phyloP scores from a whole-genome alignment of 1,140 invertebrate species.

The Drosophila auraria region DNA sequence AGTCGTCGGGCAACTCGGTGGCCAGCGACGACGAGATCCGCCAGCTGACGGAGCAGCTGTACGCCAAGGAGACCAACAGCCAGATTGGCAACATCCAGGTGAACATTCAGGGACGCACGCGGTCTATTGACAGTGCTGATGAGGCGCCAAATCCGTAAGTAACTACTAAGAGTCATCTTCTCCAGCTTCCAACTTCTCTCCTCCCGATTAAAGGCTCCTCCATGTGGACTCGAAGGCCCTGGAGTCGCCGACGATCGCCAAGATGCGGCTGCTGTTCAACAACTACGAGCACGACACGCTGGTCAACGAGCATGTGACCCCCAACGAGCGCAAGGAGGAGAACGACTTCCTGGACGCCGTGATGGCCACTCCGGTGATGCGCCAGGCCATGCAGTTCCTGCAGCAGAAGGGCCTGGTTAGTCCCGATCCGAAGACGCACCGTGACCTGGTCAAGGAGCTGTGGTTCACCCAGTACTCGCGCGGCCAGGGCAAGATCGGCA shows the following conservation, averaged over 20 bases:
- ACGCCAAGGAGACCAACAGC: constrained; percentile 90
- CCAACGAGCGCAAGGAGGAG: constrained; percentile 91
- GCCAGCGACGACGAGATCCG: constrained; percentile 85
- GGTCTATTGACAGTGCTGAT: constrained; percentile 88
- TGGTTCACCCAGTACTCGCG: constrained; percentile 94
- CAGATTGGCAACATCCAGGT: constrained; percentile 88
- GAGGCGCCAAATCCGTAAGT: constrained; percentile 91
- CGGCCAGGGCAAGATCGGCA: constrained; percentile 90
- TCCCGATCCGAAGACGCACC: constrained; percentile 89
- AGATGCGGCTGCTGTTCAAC: constrained; percentile 89
- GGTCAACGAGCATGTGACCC: constrained; percentile 91
- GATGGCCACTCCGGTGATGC: constrained; percentile 90
- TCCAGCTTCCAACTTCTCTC: too few relatives aligned
- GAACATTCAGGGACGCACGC: constrained; percentile 90
- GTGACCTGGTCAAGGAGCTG: constrained; percentile 90
- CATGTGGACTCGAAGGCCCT: constrained; percentile 65
- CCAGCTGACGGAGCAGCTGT: constrained; percentile 89
- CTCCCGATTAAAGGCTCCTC: constrained; percentile 49
- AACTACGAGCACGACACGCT: constrained; percentile 91
- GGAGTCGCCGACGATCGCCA: constrained; percentile 88
- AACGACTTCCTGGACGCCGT: constrained; percentile 91
- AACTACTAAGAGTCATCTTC: neutral
- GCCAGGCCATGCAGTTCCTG: constrained; percentile 90
- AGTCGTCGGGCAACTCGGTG: constrained; percentile 62
- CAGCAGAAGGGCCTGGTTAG: constrained; percentile 89